Base-by-base conservation (phyloP, 2,888 invertebrate species). In the Morpho deidamia region DNA sequence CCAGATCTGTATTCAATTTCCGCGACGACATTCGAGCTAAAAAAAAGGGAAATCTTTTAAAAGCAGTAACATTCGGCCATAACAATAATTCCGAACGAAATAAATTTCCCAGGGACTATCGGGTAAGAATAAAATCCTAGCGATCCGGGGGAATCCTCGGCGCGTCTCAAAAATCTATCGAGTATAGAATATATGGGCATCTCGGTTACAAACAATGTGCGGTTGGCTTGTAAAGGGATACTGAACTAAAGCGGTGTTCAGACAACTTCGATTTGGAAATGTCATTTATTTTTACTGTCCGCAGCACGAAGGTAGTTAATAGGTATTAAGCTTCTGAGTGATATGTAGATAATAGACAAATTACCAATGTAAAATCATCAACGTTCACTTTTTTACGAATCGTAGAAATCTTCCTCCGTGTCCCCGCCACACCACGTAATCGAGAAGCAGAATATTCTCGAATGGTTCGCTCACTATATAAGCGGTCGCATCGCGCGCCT, bases 61-160 rank as follows among this genome's bases (percentile, higher is more conserved):
- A 48, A 40, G 48, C 32, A 48, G 33, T 33, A 40, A 37, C 8
- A 35, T 14, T 8, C 45, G 39, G 46, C 48, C 32, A 48, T 48
- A 48, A 48, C 48, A 56, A 56, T 56, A 59, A 53, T 35, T 47
- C 41, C 35, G 44, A 45, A 44, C 47, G 45, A 39, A 49, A 48
- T 52, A 59, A 53, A 48, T 42, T 41, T 53, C 39, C 38, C 42
- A 39, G 53, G 51, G 48, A 48, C 56, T 56, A 59, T 59, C 55
- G 46, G 23, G 50, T 44, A 32, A 40, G 44, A 45, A 47, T 45
- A 49, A 52, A 45, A 53, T 37, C 39, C 46, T 42, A 37, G 40
- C 38, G 43, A 53, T 53, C 44, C 44, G 9, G 39, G 39, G 44
- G 10, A 44, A 48, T 48, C 43, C 37, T 39, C 35, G 49, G 7